Evolutionary conservation across 2,888 invertebrate species (phyloP).

Genomic region (Drosophila kanekoi): DNA sequence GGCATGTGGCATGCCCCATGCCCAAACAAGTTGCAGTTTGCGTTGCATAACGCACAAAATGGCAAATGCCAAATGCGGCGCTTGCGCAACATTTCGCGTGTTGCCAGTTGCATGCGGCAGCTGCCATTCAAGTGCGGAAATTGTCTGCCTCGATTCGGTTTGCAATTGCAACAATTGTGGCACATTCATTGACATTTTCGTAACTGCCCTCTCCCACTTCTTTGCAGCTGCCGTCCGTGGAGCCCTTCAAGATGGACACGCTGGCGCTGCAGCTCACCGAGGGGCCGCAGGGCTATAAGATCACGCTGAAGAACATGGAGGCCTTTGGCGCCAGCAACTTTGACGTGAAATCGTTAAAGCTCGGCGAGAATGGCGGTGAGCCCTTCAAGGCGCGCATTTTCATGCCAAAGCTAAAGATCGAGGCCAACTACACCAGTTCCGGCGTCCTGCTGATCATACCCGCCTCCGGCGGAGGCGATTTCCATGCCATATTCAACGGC

Average conservation of each 20-base stretch:
- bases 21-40: slow-evolving; percentile 54
- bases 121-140: slow-evolving; percentile 48
- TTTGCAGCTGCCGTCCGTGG: slow-evolving; percentile 87
- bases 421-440: slow-evolving; percentile 89
- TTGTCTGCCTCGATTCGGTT: slow-evolving; percentile 14
- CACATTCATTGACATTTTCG: not conserved
- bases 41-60: slow-evolving; percentile 55
- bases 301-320: slow-evolving; percentile 87
- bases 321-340: slow-evolving; percentile 89
- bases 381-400: slow-evolving; percentile 88
- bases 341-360: slow-evolving; percentile 86
- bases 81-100: slow-evolving; percentile 41
- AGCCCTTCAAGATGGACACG: slow-evolving; percentile 88
- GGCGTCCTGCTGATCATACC: slow-evolving; percentile 90
- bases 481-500: slow-evolving; percentile 88
- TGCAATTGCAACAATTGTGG: slow-evolving; percentile 4
- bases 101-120: slow-evolving; percentile 15
- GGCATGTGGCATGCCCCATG: not conserved
- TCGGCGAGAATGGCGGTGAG: slow-evolving; percentile 87
- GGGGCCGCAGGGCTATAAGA: slow-evolving; percentile 87
- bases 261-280: slow-evolving; percentile 87
- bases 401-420: slow-evolving; percentile 89
- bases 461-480: slow-evolving; percentile 90
- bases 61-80: slow-evolving; percentile 32
- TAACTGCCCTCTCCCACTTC: not conserved